Conservation (phyloP, 1,140 invertebrate genomes). For the Papilio machaon region DNA sequence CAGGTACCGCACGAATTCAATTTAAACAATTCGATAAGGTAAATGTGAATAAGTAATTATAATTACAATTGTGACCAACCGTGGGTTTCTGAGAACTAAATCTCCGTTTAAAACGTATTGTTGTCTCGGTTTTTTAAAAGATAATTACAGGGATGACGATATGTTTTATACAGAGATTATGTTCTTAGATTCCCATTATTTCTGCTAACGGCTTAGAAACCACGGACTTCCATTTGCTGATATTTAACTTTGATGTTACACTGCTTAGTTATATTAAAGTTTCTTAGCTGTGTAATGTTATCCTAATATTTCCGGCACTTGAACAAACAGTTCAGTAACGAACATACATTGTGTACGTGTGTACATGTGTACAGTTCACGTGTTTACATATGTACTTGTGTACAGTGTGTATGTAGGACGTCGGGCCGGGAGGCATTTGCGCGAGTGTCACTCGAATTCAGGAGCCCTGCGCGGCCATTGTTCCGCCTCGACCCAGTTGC, state of each 20-base stretch:
- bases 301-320: not conserved
- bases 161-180: no score
- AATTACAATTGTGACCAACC: not conserved
- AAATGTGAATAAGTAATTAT: not conserved
- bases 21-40: conserved; percentile 11
- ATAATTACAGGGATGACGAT: no score
- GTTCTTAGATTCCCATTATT: no score
- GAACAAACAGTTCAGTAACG: not conserved
- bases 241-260: no score
- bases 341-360: not conserved
- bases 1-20: not conserved
- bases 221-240: no score
- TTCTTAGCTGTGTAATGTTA: not conserved
- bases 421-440: conserved; percentile 1
- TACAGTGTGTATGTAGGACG: conserved; percentile 6
- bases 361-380: not conserved
- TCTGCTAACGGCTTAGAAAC: no score
- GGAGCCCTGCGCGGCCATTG: conserved; percentile 26
- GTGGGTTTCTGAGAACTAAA: no score
- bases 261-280: no score
- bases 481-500: conserved; percentile 29
- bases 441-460: conserved; percentile 32
- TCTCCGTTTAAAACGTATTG: no score
- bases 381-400: not conserved
- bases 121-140: no score